These are phyloP conservation scores for Spatula versicolor DNA, from an alignment of 2,797 vertebrate species.

Conservation along the genomic window DNA sequence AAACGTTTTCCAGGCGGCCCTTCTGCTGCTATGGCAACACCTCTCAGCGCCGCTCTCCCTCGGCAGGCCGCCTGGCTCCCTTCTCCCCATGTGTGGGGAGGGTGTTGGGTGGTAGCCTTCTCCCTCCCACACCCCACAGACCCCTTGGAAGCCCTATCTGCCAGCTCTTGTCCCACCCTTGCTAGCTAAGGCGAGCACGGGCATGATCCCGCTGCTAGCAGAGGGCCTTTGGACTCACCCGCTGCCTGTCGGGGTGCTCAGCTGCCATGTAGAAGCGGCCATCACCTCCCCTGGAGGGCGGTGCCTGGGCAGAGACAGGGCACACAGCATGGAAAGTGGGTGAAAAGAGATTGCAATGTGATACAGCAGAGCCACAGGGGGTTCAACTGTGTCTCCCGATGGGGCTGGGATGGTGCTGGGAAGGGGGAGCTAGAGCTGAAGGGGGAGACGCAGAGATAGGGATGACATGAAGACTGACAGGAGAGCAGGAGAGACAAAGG, in stretches of 20 bases:
- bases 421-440: neutral
- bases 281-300: neutral
- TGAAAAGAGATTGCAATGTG: neutral
- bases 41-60: neutral
- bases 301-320: neutral
- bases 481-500: neutral
- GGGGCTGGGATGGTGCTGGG: neutral
- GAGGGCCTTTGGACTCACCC: neutral
- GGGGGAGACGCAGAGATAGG: neutral
- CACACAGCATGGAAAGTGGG: neutral
- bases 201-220: rapidly evolving
- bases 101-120: neutral
- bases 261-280: neutral
- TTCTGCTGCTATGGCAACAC: constrained; percentile 64
- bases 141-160: neutral
- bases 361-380: neutral
- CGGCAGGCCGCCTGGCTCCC: neutral
- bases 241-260: neutral
- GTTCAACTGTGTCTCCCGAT: neutral
- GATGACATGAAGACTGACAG: neutral
- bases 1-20: constrained; percentile 30
- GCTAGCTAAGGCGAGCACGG: neutral
- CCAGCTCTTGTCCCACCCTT: neutral
- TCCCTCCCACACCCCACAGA: neutral
- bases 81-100: neutral